Conservation (phyloP, 1,140 invertebrate genomes). For the Zeugodacus cucurbitae region DNA sequence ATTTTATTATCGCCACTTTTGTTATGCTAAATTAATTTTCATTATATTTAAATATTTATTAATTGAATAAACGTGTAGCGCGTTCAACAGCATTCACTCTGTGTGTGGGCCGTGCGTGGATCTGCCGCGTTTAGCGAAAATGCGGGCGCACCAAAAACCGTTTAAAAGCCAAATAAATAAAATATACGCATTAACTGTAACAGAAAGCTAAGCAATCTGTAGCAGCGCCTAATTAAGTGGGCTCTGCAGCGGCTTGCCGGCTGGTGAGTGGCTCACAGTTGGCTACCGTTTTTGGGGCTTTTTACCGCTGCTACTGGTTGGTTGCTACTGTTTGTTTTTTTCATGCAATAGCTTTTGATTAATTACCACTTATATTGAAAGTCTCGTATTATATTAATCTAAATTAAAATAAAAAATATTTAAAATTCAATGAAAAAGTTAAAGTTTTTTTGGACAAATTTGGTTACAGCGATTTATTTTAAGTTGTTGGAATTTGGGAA, state of each 20-base stretch:
- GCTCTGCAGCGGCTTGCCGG: neutral
- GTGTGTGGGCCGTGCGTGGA: neutral
- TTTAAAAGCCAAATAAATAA: neutral
- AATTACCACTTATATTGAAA: neutral
- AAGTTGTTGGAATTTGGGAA: too few species aligned
- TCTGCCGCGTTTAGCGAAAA: neutral
- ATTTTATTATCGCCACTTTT: neutral
- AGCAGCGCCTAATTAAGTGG: neutral
- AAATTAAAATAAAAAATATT: neutral
- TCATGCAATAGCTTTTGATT: neutral
- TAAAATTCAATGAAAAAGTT: neutral
- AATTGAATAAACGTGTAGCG: constrained; percentile 16
- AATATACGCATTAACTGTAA: neutral
- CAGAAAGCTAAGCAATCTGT: neutral
- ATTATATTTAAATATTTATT: constrained; percentile 33
- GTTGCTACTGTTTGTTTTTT: neutral
- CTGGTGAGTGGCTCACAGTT: neutral
- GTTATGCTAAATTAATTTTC: constrained; percentile 32
- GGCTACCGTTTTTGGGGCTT: constrained; percentile 10
- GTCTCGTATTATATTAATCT: neutral
- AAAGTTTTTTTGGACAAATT: neutral
- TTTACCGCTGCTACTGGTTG: neutral
- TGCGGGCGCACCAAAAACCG: neutral
- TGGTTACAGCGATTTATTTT: too few species aligned
- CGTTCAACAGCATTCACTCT: neutral